Evolutionary conservation across 2,113 vertebrate species (phyloP), one percentile per base, ranked within the genome.

Genomic region (Ascaphus truei): DNA sequence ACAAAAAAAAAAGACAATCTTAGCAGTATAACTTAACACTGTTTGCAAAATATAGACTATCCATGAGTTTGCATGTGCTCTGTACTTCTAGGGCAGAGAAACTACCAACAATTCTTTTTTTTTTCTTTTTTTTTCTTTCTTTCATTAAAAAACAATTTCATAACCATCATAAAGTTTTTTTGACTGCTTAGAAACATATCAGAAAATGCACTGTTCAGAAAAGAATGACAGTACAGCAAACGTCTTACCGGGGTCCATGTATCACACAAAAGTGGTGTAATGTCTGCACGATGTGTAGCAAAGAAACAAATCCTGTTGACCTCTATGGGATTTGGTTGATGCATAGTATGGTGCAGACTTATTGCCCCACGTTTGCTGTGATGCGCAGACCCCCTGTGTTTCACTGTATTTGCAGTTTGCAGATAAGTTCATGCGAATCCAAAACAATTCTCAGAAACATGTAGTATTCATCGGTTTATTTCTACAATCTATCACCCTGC

Each of bases 1-100:
- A 69, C 67, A 69, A 69, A 69, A 69, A 51, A 69, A 69, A 69
- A 69, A 51, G 67, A 69, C 67, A 69, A 39, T 52, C 67, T 69
- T 69, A 41, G 57, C 56, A 60, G 31, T 60, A 69, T 52, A 69
- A 59, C 53, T 50, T 68, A 68, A 71, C 67, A 71, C 67, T 71
- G 67, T 71, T 52, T 71, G 26, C 47, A 60, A 61, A 56, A 41
- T 52, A 60, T 48, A 36, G 41, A 15, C 55, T 53, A 56, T 39
- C 25, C 61, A 50, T 47, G 30, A n/a, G 20, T 52, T 52, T 52
- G 66, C 31, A 71, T 41, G 57, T 61, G 45, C 26, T 30, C 22
- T 61, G 22, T 31, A 39, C 26, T 13, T 68, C 15, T 39, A 34
- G 55, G 43, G 25, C 56, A 71, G 56, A 23, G 29, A 68, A 68